phyloP scores from a whole-genome alignment of 2,113 vertebrate species.

The Rhizomys pruinosus region DNA sequence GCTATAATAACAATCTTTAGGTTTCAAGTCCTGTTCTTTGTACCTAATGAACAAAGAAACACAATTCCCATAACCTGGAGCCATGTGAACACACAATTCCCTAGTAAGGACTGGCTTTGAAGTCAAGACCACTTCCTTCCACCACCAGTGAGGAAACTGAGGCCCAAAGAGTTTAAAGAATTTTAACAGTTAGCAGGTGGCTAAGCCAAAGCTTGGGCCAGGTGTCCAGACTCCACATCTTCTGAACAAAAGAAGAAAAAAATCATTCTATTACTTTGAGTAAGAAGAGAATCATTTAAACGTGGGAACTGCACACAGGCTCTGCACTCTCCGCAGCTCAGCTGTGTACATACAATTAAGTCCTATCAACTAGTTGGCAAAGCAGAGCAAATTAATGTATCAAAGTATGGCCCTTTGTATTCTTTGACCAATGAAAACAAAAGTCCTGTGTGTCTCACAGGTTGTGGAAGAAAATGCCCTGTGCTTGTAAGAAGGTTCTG shows the following conservation, averaged over 20 bases:
- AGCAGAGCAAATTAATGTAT: neutral
- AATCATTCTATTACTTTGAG: neutral
- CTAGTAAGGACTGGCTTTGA: conserved; percentile 10
- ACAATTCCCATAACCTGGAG: conserved; percentile 39
- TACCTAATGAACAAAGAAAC: conserved; percentile 74
- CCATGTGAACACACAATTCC: conserved; percentile 10
- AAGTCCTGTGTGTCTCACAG: neutral
- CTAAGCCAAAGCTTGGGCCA: neutral
- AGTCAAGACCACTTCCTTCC: conserved; percentile 44
- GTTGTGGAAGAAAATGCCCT: neutral
- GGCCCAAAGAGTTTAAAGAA: conserved; percentile 65
- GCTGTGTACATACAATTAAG: neutral
- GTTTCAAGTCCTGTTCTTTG: conserved; percentile 61
- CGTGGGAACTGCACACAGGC: neutral
- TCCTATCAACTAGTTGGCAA: neutral
- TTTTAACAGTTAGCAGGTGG: conserved; percentile 73
- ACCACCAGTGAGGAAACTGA: conserved; percentile 74
- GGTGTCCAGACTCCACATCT: conserved; percentile 43
- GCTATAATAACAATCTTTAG: conserved; percentile 58
- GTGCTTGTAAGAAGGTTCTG: neutral
- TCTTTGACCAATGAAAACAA: neutral
- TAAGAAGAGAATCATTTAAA: conserved; percentile 11
- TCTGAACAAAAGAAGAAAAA: conserved; percentile 16
- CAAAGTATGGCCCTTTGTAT: neutral
- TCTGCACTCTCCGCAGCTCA: neutral